phyloP scores from a whole-genome alignment of 2,888 invertebrate genomes.

The Ophraella communa region DNA sequence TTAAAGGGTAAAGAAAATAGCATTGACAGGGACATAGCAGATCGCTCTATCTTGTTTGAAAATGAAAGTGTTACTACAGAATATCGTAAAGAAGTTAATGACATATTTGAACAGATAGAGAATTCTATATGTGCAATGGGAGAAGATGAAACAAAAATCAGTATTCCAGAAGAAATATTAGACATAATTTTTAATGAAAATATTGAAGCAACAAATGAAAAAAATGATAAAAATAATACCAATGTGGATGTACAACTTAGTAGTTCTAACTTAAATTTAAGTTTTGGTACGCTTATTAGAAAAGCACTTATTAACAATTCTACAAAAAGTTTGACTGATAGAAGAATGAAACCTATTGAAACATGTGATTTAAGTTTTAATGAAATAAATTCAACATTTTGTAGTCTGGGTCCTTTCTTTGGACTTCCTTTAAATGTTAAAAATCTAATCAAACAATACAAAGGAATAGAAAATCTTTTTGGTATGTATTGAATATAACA shows the following conservation, averaged over 20 bases:
- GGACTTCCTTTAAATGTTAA: slow-evolving; percentile 77
- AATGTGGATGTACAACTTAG: not conserved
- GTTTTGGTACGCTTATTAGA: slow-evolving; percentile 50
- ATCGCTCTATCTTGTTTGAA: slow-evolving; percentile 40
- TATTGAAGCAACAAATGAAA: slow-evolving; percentile 44
- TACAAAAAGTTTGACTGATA: slow-evolving; percentile 39
- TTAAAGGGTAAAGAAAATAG: slow-evolving; percentile 20
- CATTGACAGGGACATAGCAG: slow-evolving; percentile 32
- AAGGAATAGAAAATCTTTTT: slow-evolving; percentile 83
- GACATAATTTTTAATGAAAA: slow-evolving; percentile 45
- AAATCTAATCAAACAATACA: slow-evolving; percentile 73
- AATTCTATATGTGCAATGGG: slow-evolving; percentile 62
- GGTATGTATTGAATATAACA: slow-evolving; percentile 63
- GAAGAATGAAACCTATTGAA: slow-evolving; percentile 23
- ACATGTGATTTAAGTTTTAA: slow-evolving; percentile 34
- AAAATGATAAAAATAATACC: slow-evolving; percentile 18
- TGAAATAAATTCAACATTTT: slow-evolving; percentile 34
- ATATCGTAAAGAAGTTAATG: slow-evolving; percentile 57
- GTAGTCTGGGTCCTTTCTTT: slow-evolving; percentile 69
- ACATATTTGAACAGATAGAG: slow-evolving; percentile 62
- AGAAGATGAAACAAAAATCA: slow-evolving; percentile 34
- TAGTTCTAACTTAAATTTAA: slow-evolving; percentile 40
- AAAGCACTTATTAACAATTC: slow-evolving; percentile 53
- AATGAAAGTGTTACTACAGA: slow-evolving; percentile 39
- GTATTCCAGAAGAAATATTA: slow-evolving; percentile 44